Percentiles rank a stretch among this genome's conserved stretches.
These are phyloP conservation scores for Papilio xuthus DNA, from an alignment of 1,140 invertebrate genomes.

Conservation along the genomic window DNA sequence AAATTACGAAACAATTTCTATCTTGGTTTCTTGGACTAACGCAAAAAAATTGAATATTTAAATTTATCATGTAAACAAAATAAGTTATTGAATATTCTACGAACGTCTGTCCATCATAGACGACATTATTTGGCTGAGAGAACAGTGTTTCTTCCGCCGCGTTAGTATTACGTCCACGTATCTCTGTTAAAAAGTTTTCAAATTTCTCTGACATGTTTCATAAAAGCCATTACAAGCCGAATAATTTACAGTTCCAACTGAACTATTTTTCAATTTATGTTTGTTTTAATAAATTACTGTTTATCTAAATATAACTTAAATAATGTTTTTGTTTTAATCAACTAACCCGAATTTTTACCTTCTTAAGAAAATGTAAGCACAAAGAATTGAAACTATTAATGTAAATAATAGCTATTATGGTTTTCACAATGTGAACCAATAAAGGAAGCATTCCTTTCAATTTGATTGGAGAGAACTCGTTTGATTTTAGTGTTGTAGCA, in stretches of 20 bases:
- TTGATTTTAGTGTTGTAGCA: neutral
- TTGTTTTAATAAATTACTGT: constrained; percentile 15
- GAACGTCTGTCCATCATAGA: constrained; percentile 11
- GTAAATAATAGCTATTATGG: neutral
- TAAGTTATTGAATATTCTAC: constrained; percentile 33
- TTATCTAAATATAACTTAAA: neutral
- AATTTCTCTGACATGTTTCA: constrained; percentile 37
- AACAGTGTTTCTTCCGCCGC: constrained; percentile 14
- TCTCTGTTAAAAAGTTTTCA: constrained; percentile 36
- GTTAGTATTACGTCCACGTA: constrained; percentile 27
- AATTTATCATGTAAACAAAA: neutral
- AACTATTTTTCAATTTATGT: constrained; percentile 39
- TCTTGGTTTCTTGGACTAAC: neutral
- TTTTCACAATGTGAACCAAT: constrained; percentile 4
- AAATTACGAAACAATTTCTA: too few species aligned
- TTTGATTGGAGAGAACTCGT: constrained; percentile 10
- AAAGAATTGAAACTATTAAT: neutral
- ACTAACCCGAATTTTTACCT: neutral
- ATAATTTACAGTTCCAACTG: constrained; percentile 30
- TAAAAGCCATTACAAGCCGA: constrained; percentile 30
- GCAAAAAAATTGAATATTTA: too few species aligned
- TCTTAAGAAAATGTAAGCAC: neutral
- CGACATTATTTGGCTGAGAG: constrained; percentile 26
- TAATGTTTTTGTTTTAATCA: neutral
- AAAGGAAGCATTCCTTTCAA: constrained; percentile 20